Conservation (phyloP, 1,140 invertebrate species). For the Trialeurodes vaporariorum region DNA sequence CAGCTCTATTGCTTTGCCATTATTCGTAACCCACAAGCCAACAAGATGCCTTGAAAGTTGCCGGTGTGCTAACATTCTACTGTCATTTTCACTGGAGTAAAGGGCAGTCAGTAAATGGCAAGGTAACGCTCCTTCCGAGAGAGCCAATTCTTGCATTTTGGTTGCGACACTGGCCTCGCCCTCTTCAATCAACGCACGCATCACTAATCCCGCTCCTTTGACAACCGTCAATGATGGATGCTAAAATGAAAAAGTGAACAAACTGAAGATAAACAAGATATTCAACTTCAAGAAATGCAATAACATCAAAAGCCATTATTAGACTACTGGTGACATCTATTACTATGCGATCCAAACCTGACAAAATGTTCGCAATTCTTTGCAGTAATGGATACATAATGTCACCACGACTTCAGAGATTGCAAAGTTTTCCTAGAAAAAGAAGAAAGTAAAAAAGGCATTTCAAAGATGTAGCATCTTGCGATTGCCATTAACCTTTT, state of each 20-base stretch:
- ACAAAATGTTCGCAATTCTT: no score
- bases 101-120: conserved; percentile 85
- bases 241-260: conserved; percentile 42
- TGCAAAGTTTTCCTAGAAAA: no score
- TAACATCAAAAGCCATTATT: no score
- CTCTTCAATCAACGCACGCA: conserved; percentile 97
- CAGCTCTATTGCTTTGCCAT: conserved; percentile 80
- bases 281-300: no score
- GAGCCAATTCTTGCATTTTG: conserved; percentile 89
- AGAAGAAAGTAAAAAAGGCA: no score
- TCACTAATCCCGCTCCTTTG: conserved; percentile 92
- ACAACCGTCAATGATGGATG: conserved; percentile 95
- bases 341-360: no score
- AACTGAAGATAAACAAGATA: no score
- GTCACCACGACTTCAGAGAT: no score
- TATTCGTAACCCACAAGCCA: conserved; percentile 92
- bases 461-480: no score
- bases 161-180: conserved; percentile 78
- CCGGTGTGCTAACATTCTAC: conserved; percentile 65
- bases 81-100: conserved; percentile 67
- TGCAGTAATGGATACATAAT: no score
- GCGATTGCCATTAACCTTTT: no score
- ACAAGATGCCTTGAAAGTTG: conserved; percentile 94
- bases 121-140: conserved; percentile 94
- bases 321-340: no score